Conservation (phyloP, 2,888 invertebrate species). For the Leptogaster cylindrica region DNA sequence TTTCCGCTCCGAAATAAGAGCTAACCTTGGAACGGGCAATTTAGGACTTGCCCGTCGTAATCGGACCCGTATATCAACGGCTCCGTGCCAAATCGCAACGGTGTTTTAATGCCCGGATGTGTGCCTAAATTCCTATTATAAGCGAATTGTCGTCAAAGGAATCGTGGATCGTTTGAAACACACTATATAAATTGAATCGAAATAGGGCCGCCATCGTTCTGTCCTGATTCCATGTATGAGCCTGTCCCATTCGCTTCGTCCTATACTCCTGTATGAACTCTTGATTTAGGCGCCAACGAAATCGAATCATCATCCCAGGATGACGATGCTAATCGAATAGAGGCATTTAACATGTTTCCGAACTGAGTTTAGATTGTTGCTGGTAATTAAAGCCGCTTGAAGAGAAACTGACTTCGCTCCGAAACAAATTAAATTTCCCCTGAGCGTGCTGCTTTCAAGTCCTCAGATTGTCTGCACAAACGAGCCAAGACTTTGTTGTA, state of each 20-base stretch:
- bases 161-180: too few relatives aligned
- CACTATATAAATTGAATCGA: too few relatives aligned
- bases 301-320: slow-evolving; percentile 2
- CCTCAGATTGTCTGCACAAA: background rate
- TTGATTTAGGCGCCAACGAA: background rate
- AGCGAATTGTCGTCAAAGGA: too few relatives aligned
- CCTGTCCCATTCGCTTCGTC: too few relatives aligned
- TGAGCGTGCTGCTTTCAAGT: background rate
- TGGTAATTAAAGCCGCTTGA: background rate
- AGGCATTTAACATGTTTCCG: background rate
- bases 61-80: too few relatives aligned
- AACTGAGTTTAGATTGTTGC: slow-evolving; percentile 1
- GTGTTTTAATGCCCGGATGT: too few relatives aligned
- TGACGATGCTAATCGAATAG: background rate
- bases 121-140: too few relatives aligned
- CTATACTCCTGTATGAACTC: background rate
- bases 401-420: background rate
- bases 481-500: background rate
- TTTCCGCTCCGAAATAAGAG: background rate
- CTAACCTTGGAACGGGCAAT: too few relatives aligned
- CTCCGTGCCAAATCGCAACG: too few relatives aligned
- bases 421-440: background rate
- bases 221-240: too few relatives aligned
- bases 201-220: too few relatives aligned
- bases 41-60: too few relatives aligned